A percentile compares a stretch with the other conserved stretches of the same genome.
These are phyloP conservation scores for Brachirus orientalis DNA, from an alignment of 2,113 vertebrate genomes.

Conservation along the genomic window DNA sequence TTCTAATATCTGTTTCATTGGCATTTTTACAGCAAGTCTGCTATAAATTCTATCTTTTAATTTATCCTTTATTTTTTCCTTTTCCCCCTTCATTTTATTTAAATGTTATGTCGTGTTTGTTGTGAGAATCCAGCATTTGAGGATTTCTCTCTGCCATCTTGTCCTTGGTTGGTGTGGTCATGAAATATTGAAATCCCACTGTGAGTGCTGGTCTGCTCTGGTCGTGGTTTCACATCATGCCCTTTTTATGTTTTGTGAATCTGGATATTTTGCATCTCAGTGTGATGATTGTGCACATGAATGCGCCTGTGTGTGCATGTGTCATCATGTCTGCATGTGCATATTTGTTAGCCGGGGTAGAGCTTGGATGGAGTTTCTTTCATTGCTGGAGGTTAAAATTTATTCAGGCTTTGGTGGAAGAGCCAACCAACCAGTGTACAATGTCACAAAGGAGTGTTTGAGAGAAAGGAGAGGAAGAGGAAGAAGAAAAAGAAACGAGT, in stretches of 20 bases:
- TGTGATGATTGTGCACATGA: constrained; percentile 3
- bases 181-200: constrained; percentile 59
- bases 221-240: constrained; percentile 38
- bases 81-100: constrained; percentile 18
- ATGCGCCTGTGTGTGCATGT: neutral
- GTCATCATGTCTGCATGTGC: neutral
- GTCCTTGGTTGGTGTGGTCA: constrained; percentile 56
- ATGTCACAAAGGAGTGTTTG: constrained; percentile 74
- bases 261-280: constrained; percentile 29
- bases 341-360: constrained; percentile 25
- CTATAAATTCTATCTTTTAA: no score
- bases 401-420: constrained; percentile 63
- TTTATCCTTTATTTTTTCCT: no score
- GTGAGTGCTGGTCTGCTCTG: constrained; percentile 42
- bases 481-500: constrained; percentile 54
- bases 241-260: constrained; percentile 34
- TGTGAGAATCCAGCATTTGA: constrained; percentile 34
- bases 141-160: constrained; percentile 31
- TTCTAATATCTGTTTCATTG: constrained; percentile 19
- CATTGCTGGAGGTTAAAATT: constrained; percentile 57
- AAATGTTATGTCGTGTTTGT: constrained; percentile 16
- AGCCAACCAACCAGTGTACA: constrained; percentile 62
- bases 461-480: constrained; percentile 61
- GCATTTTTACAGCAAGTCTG: neutral
- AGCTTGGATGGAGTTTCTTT: constrained; percentile 18